A percentile compares a stretch with the other conserved stretches of the same genome.
phyloP scores from a whole-genome alignment of 2,113 vertebrate species.

The Tenebrosternarchus preto region DNA sequence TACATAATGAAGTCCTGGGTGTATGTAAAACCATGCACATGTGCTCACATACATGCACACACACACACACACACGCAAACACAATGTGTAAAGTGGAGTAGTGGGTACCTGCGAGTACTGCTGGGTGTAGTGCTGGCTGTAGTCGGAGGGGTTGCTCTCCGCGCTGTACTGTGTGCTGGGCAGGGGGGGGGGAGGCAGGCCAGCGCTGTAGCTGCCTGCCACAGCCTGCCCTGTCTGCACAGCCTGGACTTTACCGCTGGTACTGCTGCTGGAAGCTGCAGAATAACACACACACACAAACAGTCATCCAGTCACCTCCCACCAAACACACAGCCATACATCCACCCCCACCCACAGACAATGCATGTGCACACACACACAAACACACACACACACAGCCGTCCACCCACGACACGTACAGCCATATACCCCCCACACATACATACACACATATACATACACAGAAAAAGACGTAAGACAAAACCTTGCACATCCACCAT shows the following conservation, averaged over 20 bases:
- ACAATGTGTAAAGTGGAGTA: too few species aligned
- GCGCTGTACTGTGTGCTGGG: conserved; percentile 72
- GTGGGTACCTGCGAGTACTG: conserved; percentile 75
- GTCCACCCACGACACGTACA: not conserved
- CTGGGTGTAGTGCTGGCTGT: conserved; percentile 81
- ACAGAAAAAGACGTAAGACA: conserved; percentile 2
- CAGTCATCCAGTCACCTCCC: conserved; percentile 23
- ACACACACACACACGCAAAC: too few species aligned
- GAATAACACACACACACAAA: conserved; percentile 11
- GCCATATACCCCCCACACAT: not conserved
- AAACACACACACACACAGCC: conserved; percentile 18
- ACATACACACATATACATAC: not conserved
- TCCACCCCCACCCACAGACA: too few species aligned
- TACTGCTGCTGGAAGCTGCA: conserved; percentile 73
- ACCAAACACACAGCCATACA: not conserved
- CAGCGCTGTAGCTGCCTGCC: conserved; percentile 67
- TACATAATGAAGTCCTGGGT: too few species aligned
- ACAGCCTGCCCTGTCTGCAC: conserved; percentile 69
- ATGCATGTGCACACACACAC: conserved; percentile 8
- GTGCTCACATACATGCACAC: too few species aligned
- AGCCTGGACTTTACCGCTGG: conserved; percentile 76
- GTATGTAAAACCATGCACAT: too few species aligned
- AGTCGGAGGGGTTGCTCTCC: conserved; percentile 78
- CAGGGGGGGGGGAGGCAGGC: conserved; percentile 79
- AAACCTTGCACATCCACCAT: not conserved